phyloP scores from a whole-genome alignment of 2,888 invertebrate genomes.

The Conomelus anceps region DNA sequence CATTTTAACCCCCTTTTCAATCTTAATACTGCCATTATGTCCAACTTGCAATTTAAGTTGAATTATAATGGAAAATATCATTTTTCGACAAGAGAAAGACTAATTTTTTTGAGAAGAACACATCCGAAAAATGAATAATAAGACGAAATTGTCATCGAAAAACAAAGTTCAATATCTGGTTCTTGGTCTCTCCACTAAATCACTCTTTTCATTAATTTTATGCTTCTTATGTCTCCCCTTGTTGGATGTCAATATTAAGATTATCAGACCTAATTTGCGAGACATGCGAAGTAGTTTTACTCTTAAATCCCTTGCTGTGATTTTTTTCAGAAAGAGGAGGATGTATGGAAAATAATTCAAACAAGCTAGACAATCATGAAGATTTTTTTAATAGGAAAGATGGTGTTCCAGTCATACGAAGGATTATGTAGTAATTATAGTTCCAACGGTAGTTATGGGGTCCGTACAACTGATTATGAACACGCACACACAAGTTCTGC shows the following conservation, averaged over 20 bases:
- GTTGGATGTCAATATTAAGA: neutral
- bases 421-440: neutral
- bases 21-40: no score
- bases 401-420: neutral
- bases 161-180: no score
- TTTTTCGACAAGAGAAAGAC: no score
- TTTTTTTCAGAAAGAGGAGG: neutral
- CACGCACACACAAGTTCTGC: neutral
- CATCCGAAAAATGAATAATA: no score
- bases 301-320: neutral
- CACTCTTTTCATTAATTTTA: neutral
- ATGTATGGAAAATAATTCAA: neutral
- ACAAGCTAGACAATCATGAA: neutral
- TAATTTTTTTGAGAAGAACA: no score
- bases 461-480: neutral
- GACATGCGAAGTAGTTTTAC: neutral
- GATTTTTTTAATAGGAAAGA: neutral
- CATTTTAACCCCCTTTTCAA: no score
- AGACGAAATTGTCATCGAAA: no score
- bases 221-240: neutral
- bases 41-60: no score
- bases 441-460: neutral
- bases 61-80: no score
- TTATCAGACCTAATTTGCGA: neutral
- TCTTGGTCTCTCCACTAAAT: no score